These are phyloP conservation scores for Erpetoichthys calabaricus DNA, from an alignment of 2,797 vertebrate species.

Conservation along the genomic window DNA sequence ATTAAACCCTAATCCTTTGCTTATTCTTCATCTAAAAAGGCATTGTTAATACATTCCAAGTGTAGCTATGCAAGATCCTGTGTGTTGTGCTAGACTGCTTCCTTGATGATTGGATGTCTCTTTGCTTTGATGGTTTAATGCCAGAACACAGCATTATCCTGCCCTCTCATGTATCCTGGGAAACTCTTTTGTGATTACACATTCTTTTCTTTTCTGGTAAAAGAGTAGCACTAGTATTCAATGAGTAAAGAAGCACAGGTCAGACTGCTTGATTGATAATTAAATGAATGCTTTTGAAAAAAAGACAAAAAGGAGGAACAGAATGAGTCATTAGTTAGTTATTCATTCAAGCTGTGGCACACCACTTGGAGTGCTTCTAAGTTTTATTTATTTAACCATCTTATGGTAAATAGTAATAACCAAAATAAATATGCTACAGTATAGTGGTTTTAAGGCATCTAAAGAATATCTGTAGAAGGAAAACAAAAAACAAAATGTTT, in stretches of 20 bases:
- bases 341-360: too few relatives aligned
- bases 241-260: slow-evolving; percentile 1
- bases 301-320: not conserved
- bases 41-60: not conserved
- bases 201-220: not conserved
- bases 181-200: not conserved
- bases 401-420: too few relatives aligned
- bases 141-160: not conserved
- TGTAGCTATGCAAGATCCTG: not conserved
- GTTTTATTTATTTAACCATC: too few relatives aligned
- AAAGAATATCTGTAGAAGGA: not conserved
- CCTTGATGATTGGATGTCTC: slow-evolving; percentile 1
- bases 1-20: not conserved
- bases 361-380: too few relatives aligned
- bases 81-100: not conserved
- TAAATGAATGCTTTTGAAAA: not conserved
- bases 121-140: slow-evolving; percentile 1
- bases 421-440: too few relatives aligned
- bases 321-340: too few relatives aligned
- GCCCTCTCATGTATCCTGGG: not conserved
- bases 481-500: not conserved
- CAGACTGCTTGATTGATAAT: not conserved
- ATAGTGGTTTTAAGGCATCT: too few relatives aligned
- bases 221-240: not conserved
- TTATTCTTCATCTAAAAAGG: slow-evolving; percentile 1